phyloP scores from a whole-genome alignment of 2,888 invertebrate genomes.

The Coleophora flavipennella region DNA sequence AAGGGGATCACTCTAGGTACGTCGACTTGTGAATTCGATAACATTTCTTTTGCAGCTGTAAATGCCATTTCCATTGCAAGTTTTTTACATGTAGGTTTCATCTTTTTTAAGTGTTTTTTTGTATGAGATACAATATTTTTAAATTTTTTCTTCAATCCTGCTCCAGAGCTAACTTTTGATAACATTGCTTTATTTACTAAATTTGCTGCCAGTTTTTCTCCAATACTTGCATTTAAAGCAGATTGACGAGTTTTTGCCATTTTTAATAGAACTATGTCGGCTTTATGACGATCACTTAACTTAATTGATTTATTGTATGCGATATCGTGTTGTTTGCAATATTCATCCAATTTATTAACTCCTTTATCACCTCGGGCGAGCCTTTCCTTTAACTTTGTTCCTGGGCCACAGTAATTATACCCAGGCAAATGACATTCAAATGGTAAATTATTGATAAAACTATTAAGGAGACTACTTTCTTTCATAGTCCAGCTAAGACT shows the following conservation, averaged over 20 bases:
- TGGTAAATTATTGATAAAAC: background rate
- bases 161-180: constrained; percentile 5
- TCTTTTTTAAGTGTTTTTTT: constrained; percentile 9
- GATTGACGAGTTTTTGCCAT: too few relatives aligned
- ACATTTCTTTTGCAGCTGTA: constrained; percentile 12
- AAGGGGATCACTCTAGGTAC: constrained; percentile 27
- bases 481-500: background rate
- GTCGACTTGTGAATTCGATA: constrained; percentile 7
- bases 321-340: constrained; percentile 16
- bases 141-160: constrained; percentile 10
- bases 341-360: constrained; percentile 15
- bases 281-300: constrained; percentile 22
- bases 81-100: constrained; percentile 14
- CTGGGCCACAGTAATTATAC: constrained; percentile 18
- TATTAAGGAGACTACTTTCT: background rate
- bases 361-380: constrained; percentile 23
- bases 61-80: constrained; percentile 12
- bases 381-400: constrained; percentile 15
- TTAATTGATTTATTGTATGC: constrained; percentile 9
- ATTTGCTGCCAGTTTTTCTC: constrained; percentile 6
- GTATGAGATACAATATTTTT: constrained; percentile 9
- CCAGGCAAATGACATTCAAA: constrained; percentile 12
- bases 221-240: constrained; percentile 3
- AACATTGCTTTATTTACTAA: constrained; percentile 9
- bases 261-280: constrained; percentile 20